These are phyloP conservation scores for Stichodactyla helianthus DNA, from an alignment of 64 coral and sea anemone species.

Conservation along the genomic window DNA sequence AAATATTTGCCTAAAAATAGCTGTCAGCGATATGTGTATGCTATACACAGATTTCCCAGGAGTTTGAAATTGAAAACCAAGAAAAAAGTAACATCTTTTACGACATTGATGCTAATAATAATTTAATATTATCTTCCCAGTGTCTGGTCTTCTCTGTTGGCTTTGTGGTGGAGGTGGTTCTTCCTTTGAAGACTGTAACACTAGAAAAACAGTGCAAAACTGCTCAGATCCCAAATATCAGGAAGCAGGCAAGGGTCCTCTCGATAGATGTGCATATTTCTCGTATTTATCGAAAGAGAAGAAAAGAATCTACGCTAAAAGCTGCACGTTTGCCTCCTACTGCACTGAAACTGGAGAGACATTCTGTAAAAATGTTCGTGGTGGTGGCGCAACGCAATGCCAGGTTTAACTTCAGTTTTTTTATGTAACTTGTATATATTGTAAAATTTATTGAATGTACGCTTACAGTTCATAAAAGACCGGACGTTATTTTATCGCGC, in stretches of 20 bases:
- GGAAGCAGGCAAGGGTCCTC: neutral
- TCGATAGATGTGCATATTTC: neutral
- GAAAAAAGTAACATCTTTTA: neutral
- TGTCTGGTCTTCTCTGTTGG: neutral
- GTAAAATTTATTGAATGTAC: too few species aligned
- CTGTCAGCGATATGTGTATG: too few species aligned
- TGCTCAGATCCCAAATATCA: neutral
- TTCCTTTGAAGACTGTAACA: conserved; percentile 3
- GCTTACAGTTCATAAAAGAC: too few species aligned
- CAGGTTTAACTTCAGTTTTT: too few species aligned
- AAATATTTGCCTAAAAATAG: too few species aligned
- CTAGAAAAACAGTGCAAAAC: neutral
- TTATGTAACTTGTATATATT: too few species aligned
- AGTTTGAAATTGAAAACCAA: neutral
- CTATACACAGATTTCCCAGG: too few species aligned
- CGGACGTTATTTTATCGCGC: too few species aligned
- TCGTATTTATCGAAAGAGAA: neutral
- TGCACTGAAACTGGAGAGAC: neutral
- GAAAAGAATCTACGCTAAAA: conserved; percentile 9
- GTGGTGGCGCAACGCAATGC: neutral
- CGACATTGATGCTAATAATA: too few species aligned
- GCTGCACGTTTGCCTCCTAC: neutral
- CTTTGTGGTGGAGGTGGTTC: neutral
- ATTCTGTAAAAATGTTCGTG: neutral
- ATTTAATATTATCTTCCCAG: neutral